A percentile compares a stretch with the other conserved stretches of the same genome.
Conservation (phyloP, 2,888 invertebrate genomes). For the Apotomis capreana region DNA sequence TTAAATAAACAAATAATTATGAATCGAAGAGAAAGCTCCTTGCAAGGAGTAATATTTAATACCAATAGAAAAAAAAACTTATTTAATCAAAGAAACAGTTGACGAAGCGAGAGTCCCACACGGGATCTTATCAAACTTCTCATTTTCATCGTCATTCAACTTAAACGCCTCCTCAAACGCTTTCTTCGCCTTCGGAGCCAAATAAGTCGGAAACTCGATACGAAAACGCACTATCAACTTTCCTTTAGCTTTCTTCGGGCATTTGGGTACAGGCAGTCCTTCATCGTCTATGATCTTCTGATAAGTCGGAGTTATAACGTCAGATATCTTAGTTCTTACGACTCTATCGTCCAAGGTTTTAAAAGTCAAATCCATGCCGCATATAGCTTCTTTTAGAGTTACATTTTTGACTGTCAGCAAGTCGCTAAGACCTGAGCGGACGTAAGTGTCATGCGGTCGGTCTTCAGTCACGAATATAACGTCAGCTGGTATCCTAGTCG, state of each 20-base stretch:
- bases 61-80: slow-evolving; percentile 8
- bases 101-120: slow-evolving; percentile 66
- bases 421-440: slow-evolving; percentile 85
- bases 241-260: slow-evolving; percentile 85
- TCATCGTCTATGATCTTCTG: slow-evolving; percentile 87
- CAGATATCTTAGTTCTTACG: slow-evolving; percentile 87
- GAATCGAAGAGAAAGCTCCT: too few species aligned
- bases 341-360: slow-evolving; percentile 88
- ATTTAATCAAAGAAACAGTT: background rate
- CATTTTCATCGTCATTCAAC: slow-evolving; percentile 64
- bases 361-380: slow-evolving; percentile 86
- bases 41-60: background rate
- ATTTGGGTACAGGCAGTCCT: slow-evolving; percentile 87
- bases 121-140: slow-evolving; percentile 64
- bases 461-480: slow-evolving; percentile 89
- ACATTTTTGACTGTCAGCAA: slow-evolving; percentile 85
- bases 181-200: slow-evolving; percentile 73
- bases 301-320: slow-evolving; percentile 87
- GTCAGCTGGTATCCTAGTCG: slow-evolving; percentile 89
- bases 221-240: slow-evolving; percentile 88
- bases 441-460: slow-evolving; percentile 86
- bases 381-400: slow-evolving; percentile 87
- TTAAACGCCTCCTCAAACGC: slow-evolving; percentile 73
- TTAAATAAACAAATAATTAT: too few species aligned
- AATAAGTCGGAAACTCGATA: slow-evolving; percentile 69